A percentile compares a stretch with the other conserved stretches of the same genome.
phyloP scores from a whole-genome alignment of 2,113 vertebrate species.

The Bufo bufo region DNA sequence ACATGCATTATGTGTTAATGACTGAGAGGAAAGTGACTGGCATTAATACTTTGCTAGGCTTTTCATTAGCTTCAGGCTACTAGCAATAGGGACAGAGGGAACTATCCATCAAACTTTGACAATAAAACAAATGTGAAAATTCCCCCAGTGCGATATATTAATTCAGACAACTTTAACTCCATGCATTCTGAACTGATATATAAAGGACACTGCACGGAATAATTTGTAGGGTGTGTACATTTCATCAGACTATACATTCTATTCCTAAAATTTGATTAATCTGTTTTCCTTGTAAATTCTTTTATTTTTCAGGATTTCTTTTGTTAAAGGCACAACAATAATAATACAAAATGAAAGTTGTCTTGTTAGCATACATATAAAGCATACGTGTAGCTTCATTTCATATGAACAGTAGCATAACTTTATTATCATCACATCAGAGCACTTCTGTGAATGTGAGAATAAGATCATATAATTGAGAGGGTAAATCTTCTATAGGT shows the following conservation, averaged over 20 bases:
- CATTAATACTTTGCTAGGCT: conserved; percentile 44
- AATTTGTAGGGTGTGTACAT: not conserved
- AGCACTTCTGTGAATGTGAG: too few relatives aligned
- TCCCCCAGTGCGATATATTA: conserved; percentile 18
- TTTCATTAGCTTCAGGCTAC: conserved; percentile 55
- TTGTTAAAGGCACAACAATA: too few relatives aligned
- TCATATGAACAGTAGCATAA: too few relatives aligned
- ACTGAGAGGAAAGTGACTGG: conserved; percentile 42
- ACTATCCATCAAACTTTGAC: conserved; percentile 57
- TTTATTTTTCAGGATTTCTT: too few relatives aligned
- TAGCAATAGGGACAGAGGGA: conserved; percentile 36
- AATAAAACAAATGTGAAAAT: conserved; percentile 47
- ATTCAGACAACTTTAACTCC: conserved; percentile 24
- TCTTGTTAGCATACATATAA: too few relatives aligned
- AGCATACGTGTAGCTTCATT: too few relatives aligned
- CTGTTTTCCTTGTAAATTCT: not conserved
- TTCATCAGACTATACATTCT: not conserved
- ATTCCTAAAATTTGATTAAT: not conserved
- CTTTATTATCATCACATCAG: too few relatives aligned
- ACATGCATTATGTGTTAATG: conserved; percentile 57
- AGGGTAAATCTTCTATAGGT: not conserved
- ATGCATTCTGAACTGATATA: not conserved
- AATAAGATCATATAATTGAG: too few relatives aligned
- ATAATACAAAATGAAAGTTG: too few relatives aligned
- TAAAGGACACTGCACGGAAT: not conserved